These are phyloP conservation scores for Eupithecia exiguata DNA, from an alignment of 2,888 invertebrate genomes.

Conservation along the genomic window DNA sequence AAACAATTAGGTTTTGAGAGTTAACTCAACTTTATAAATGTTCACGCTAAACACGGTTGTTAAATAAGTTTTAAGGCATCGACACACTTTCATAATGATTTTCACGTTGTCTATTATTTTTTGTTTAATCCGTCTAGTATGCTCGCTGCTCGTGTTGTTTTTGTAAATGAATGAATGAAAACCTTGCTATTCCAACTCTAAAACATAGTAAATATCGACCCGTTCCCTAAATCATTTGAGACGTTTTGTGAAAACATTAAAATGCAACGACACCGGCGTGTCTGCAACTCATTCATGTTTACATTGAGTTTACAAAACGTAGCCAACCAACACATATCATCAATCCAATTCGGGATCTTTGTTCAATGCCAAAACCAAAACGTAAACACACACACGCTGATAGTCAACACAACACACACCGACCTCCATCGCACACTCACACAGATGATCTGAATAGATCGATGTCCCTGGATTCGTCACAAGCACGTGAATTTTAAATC, in stretches of 20 bases:
- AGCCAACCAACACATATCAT: constrained; percentile 66
- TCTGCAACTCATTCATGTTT: constrained; percentile 61
- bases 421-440: constrained; percentile 56
- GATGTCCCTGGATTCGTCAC: constrained; percentile 61
- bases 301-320: constrained; percentile 60
- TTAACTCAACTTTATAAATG: background rate
- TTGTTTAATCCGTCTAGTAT: background rate
- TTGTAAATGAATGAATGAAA: constrained; percentile 35
- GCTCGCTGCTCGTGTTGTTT: background rate
- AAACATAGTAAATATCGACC: constrained; percentile 38
- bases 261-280: constrained; percentile 43
- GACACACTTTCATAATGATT: background rate
- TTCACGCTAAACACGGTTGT: background rate
- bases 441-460: constrained; percentile 51
- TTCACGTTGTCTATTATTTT: background rate
- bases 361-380: constrained; percentile 76
- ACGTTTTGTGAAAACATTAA: constrained; percentile 39
- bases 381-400: constrained; percentile 70
- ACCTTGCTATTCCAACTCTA: constrained; percentile 34
- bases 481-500: constrained; percentile 55
- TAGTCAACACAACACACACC: constrained; percentile 67
- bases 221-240: constrained; percentile 35
- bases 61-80: background rate
- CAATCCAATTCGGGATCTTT: constrained; percentile 74
- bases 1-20: background rate